Conservation (phyloP, 2,888 invertebrate genomes). For the Apamea crenata region DNA sequence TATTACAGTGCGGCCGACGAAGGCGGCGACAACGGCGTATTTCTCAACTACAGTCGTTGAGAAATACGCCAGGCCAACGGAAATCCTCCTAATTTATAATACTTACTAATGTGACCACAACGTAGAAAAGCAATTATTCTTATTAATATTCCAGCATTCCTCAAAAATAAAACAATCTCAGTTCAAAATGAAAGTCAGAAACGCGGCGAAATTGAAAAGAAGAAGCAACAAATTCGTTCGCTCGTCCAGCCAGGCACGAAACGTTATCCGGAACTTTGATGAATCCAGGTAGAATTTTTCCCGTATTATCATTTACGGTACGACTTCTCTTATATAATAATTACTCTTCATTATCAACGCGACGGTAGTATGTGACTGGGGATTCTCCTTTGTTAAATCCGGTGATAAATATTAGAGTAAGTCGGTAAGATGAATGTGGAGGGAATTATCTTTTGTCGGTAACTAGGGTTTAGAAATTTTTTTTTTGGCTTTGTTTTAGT, state of each 20-base stretch:
- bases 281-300: conserved; percentile 60
- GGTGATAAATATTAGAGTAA: conserved; percentile 75
- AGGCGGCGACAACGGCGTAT: too few species aligned
- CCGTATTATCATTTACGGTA: conserved; percentile 66
- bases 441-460: conserved; percentile 54
- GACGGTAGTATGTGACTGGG: conserved; percentile 69
- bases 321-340: conserved; percentile 71
- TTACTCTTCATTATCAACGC: conserved; percentile 76
- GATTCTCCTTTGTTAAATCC: conserved; percentile 73
- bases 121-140: conserved; percentile 4
- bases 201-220: conserved; percentile 44
- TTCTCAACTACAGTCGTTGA: neutral
- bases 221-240: conserved; percentile 37
- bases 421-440: conserved; percentile 70
- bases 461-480: conserved; percentile 16
- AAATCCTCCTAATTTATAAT: neutral
- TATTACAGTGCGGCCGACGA: too few species aligned
- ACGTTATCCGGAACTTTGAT: conserved; percentile 53
- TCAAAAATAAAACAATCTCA: conserved; percentile 21
- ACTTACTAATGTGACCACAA: neutral
- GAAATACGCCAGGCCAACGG: neutral
- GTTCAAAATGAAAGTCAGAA: conserved; percentile 28
- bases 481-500: conserved; percentile 20
- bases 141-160: conserved; percentile 15
- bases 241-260: conserved; percentile 49